Evolutionary conservation across 92 coral and sea anemone genomes (phyloP), one percentile per base, ranked within the genome.

Genomic region (Galaxea fascicularis): DNA sequence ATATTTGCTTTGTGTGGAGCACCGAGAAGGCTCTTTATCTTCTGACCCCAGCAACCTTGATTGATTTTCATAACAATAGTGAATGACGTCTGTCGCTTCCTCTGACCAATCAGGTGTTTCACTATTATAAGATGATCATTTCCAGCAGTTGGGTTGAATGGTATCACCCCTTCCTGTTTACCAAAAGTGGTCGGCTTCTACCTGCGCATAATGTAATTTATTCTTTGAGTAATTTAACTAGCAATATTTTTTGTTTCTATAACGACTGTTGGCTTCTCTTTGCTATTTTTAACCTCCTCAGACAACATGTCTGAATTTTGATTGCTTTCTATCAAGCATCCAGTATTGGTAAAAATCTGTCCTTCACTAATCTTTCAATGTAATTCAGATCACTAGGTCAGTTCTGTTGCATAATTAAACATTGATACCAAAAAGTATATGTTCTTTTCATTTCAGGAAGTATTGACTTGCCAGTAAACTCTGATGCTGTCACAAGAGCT

Each of bases 401-500:
- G 27, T 63, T 46, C 51, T 0, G 4, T 31, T 4, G 0, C 11
- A 45, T 6, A 71, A 71, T n/a, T 71, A 12, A 46, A 27, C 20
- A 11, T 25, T 29, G 18, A 27, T 25, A 8, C 57, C 76, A 22
- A 2, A 4, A 25, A 20, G 14, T 10, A 18, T 63, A 45, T 18
- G 25, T 18, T 27, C 41, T 64, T 63, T 82, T 54, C 28, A 17
- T 16, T n/a, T 69, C 79, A 97, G 99, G 99, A 68, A 97, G 99
- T 83, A 90, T 91, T 72, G 99, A 97, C 51, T 93, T 89, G 41
- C 98, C 93, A 24, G 93, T 94, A 49, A 88, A 87, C 44, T 84
- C 93, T 80, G 96, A 92, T 58, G 77, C 93, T 53, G 87, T 94
- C 76, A 97, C 95, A n/a, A 90, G 98, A 83, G 90, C 88, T 22